These are phyloP conservation scores for Enteromius fasciolatus DNA, from an alignment of 2,797 vertebrate species.

Conservation along the genomic window DNA sequence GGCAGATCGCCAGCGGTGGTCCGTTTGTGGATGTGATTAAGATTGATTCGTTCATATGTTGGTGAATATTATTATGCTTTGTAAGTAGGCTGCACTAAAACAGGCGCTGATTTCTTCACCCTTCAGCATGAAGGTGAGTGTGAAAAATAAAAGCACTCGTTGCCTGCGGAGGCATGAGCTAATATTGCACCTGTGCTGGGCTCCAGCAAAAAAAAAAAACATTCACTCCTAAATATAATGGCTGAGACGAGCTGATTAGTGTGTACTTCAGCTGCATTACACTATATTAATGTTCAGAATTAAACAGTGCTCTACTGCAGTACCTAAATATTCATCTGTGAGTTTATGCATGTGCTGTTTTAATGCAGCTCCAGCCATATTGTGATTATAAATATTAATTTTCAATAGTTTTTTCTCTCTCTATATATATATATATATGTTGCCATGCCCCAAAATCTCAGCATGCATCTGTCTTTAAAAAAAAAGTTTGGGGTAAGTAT, in stretches of 20 bases:
- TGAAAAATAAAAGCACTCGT: conserved; percentile 30
- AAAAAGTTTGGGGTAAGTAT: conserved; percentile 16
- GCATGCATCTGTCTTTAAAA: not conserved
- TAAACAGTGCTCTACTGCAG: conserved; percentile 13
- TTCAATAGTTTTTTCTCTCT: not conserved
- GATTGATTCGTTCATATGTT: conserved; percentile 9
- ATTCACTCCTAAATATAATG: conserved; percentile 26
- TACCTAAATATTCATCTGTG: not conserved
- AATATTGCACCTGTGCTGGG: conserved; percentile 25
- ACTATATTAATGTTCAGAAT: conserved; percentile 15
- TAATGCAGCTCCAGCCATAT: not conserved
- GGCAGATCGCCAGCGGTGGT: not conserved
- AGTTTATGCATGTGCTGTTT: not conserved
- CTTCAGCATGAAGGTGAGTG: conserved; percentile 41
- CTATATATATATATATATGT: not conserved
- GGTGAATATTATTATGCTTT: conserved; percentile 18
- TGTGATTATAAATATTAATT: not conserved
- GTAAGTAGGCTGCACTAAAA: conserved; percentile 26
- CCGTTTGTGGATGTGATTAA: not conserved
- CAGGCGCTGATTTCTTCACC: conserved; percentile 5
- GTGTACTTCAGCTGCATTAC: conserved; percentile 17
- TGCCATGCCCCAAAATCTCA: not conserved
- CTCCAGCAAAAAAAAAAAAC: conserved; percentile 1
- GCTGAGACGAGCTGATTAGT: conserved; percentile 4
- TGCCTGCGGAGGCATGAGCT: conserved; percentile 30